Evolutionary conservation across 1,140 invertebrate genomes (phyloP).

Genomic region (Bombus terrestris): DNA sequence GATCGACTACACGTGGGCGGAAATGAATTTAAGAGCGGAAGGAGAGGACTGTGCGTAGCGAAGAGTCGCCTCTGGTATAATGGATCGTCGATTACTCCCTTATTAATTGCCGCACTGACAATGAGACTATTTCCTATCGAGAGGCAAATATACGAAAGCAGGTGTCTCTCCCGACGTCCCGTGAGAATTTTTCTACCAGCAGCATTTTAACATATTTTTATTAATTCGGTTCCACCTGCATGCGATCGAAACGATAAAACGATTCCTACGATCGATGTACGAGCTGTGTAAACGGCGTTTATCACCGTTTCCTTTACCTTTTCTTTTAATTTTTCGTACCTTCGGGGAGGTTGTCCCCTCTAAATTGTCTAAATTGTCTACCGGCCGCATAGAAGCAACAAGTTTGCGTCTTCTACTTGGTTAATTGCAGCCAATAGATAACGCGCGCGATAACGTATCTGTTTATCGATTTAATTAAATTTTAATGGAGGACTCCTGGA

Average conservation of each 20-base stretch:
- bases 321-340: too few relatives aligned
- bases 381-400: background rate
- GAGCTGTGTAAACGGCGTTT: background rate
- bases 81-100: conserved; percentile 59
- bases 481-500: background rate
- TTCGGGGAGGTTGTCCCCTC: background rate
- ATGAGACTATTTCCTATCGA: conserved; percentile 33
- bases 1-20: conserved; percentile 60
- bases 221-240: conserved; percentile 27
- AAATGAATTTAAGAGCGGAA: conserved; percentile 48
- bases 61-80: conserved; percentile 45
- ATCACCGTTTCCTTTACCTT: background rate
- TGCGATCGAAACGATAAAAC: conserved; percentile 14
- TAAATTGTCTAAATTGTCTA: background rate
- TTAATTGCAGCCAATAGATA: background rate
- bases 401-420: background rate
- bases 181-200: conserved; percentile 37
- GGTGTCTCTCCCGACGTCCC: conserved; percentile 18
- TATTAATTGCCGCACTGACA: conserved; percentile 58
- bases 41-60: conserved; percentile 16
- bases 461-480: conserved; percentile 37
- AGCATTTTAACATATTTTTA: background rate
- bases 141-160: conserved; percentile 42
- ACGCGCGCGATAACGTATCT: conserved; percentile 8
- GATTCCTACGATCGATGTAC: background rate